Evolutionary conservation across 2,888 invertebrate species (phyloP).

Genomic region (Luperina testacea): DNA sequence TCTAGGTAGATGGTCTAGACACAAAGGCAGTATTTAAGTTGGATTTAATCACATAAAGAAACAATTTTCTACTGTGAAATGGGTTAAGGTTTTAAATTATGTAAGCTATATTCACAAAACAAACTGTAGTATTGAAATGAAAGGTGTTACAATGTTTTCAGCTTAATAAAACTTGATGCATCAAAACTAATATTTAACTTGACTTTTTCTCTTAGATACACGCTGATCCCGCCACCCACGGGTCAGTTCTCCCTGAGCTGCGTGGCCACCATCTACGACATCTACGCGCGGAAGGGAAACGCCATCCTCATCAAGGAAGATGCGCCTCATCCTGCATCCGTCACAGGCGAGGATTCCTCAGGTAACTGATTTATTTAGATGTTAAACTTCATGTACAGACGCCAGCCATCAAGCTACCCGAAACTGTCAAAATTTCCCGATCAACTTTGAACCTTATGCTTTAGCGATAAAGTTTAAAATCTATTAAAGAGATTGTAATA

Average conservation of each 20-base stretch:
- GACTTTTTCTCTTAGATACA: conserved; percentile 72
- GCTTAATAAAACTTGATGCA: not conserved
- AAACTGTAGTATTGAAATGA: not conserved
- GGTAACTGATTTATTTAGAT: conserved; percentile 67
- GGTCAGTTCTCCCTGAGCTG: conserved; percentile 90
- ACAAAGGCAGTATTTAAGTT: not conserved
- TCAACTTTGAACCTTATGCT: too few species aligned
- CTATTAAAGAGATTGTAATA: too few species aligned
- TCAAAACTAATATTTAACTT: not conserved
- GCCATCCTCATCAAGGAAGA: conserved; percentile 89
- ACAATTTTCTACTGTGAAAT: not conserved
- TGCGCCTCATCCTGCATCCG: conserved; percentile 88
- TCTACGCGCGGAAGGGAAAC: conserved; percentile 90
- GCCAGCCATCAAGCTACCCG: too few species aligned
- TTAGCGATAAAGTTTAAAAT: too few species aligned
- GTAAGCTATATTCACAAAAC: not conserved
- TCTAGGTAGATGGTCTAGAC: not conserved
- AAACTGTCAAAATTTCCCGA: too few species aligned
- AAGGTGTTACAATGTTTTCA: not conserved
- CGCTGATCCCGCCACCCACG: conserved; percentile 80
- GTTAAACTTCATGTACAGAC: too few species aligned
- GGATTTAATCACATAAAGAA: not conserved
- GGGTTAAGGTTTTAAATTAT: not conserved
- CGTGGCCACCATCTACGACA: conserved; percentile 90
- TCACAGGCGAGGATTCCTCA: conserved; percentile 87